Evolutionary conservation across 2,888 invertebrate genomes (phyloP), one percentile per base, ranked within the genome.

Genomic region (Eupithecia insigniata): DNA sequence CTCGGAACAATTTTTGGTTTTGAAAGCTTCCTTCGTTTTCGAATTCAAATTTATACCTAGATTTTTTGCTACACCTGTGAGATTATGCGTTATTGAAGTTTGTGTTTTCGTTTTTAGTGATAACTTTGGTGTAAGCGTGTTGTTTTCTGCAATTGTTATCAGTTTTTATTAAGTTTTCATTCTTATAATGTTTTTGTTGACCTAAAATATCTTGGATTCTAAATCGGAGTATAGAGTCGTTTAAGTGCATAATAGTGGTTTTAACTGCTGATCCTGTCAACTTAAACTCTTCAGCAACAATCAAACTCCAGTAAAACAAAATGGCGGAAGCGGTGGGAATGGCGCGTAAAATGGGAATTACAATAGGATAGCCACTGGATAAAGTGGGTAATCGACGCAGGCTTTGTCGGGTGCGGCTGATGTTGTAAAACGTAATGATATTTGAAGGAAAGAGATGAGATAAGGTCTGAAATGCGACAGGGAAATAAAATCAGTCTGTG

Each of bases 321-420:
- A 89, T 87, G 87, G 88, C 86, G 89, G 89, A 89, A 87, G 88
- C 84, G 80, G 84, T 86, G 82, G 82, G 80, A 79, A 80, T 82
- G 83, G 80, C 81, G 81, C 85, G 80, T 84, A 84, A 87, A 88
- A 87, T 84, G 81, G 83, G 82, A 87, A 89, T 89, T 86, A 88
- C 85, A 76, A 72, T 74, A 73, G 73, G 34, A 74, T 64, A 69
- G 75, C 71, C 73, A 66, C 69, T 70, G 60, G 66, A 39, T 73
- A 58, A 68, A 30, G 16, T 62, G 67, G 67, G 70, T 34, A 60
- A 36, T 32, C n/a, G 34, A 32, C 32, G 55, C 10, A 83, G 64
- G 74, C 83, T 85, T 85, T 86, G 85, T 85, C 84, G 84, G 74
- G 83, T 60, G 69, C 62, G 69, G 62, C 68, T 66, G 66, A 66